A percentile compares a stretch with the other conserved stretches of the same genome.
Conservation (phyloP, 2,113 vertebrate species). For the Erythrocebus patas region DNA sequence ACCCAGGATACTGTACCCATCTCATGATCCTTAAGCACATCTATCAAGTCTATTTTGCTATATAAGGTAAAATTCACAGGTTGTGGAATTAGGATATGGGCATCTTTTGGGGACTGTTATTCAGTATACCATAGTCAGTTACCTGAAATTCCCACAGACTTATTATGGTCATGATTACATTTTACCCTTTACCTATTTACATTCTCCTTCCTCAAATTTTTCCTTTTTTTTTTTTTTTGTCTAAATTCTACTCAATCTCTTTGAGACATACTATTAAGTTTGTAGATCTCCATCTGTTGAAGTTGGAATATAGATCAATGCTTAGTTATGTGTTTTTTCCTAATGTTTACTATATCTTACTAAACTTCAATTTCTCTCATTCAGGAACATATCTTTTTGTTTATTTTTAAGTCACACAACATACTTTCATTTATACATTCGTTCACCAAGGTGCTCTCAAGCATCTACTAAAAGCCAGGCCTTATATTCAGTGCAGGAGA, state of each 20-base stretch:
- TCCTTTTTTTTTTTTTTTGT: not conserved
- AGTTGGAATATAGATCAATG: not conserved
- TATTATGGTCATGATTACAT: not conserved
- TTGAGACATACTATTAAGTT: not conserved
- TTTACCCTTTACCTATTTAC: not conserved
- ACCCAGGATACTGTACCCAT: not conserved
- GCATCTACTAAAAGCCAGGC: not conserved
- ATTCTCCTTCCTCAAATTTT: not conserved
- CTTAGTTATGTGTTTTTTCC: not conserved
- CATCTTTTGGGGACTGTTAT: not conserved
- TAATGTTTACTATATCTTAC: not conserved
- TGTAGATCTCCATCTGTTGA: not conserved
- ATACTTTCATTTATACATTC: not conserved
- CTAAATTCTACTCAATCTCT: not conserved
- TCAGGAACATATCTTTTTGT: not conserved
- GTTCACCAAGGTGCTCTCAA: not conserved
- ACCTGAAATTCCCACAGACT: not conserved
- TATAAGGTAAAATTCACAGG: not conserved
- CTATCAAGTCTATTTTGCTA: not conserved
- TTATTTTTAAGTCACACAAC: not conserved
- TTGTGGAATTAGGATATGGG: not conserved
- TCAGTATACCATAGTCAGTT: not conserved
- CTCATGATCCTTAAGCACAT: not conserved
- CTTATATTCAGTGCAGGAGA: not conserved
- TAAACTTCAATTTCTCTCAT: not conserved